These are phyloP conservation scores for Ctenodactylus gundi DNA, from an alignment of 2,113 vertebrate species.

Conservation along the genomic window DNA sequence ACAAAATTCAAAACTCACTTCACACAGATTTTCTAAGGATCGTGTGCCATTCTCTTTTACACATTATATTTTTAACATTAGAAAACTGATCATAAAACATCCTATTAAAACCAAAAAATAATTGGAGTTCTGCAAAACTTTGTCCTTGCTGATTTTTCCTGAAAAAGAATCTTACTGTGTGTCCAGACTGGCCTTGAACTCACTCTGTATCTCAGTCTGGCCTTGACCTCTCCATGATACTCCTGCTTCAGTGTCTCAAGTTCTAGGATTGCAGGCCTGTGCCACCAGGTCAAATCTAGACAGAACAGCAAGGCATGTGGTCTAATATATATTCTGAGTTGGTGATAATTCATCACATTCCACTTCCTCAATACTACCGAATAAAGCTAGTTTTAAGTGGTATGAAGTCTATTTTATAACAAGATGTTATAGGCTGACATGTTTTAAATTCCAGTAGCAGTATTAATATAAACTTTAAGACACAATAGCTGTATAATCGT, in stretches of 20 bases:
- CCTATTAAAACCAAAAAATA: neutral
- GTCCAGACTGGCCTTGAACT: too few species aligned
- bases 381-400: neutral
- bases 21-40: neutral
- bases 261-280: too few species aligned
- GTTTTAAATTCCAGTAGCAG: neutral
- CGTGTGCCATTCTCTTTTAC: neutral
- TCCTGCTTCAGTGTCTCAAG: too few species aligned
- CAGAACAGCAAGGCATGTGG: too few species aligned
- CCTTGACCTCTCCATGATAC: too few species aligned
- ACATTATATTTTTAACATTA: neutral
- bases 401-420: neutral
- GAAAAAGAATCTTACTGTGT: too few species aligned
- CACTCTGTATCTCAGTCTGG: too few species aligned
- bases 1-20: neutral
- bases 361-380: neutral
- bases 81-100: neutral
- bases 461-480: conserved; percentile 2
- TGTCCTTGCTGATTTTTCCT: too few species aligned
- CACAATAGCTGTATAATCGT: neutral
- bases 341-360: neutral
- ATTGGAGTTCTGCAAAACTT: too few species aligned
- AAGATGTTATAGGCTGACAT: neutral
- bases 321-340: neutral
- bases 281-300: too few species aligned